Evolutionary conservation across 2,888 invertebrate genomes (phyloP).

Genomic region (Chymomyza procnemis): DNA sequence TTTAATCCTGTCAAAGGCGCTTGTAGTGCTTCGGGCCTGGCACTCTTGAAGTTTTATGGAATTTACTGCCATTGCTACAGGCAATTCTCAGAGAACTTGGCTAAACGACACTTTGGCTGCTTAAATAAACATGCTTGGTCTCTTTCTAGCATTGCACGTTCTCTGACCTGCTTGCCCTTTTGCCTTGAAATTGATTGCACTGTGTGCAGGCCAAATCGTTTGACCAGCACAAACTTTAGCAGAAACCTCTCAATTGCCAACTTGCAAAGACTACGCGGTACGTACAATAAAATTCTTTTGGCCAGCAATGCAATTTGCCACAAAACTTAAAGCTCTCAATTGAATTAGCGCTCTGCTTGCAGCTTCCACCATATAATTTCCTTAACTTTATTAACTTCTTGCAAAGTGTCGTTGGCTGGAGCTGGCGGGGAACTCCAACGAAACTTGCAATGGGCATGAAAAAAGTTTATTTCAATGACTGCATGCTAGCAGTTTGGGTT

Average conservation of each 20-base stretch:
- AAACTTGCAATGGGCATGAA: neutral
- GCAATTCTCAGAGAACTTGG: constrained; percentile 15
- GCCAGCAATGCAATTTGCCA: constrained; percentile 19
- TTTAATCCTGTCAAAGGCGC: constrained; percentile 61
- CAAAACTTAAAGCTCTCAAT: neutral
- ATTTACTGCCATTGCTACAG: constrained; percentile 30
- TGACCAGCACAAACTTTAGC: neutral
- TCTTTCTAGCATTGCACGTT: neutral
- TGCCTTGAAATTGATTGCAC: neutral
- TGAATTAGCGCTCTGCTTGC: neutral
- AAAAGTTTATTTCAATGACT: neutral
- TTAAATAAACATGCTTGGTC: constrained; percentile 43
- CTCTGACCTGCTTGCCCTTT: neutral
- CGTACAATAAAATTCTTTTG: neutral
- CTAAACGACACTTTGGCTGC: constrained; percentile 57
- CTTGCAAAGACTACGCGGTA: too few relatives aligned
- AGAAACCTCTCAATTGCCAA: neutral
- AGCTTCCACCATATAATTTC: neutral
- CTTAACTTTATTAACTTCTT: neutral
- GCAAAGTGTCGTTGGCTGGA: too few relatives aligned
- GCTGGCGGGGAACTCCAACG: neutral
- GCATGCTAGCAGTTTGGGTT: neutral
- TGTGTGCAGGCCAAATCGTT: neutral
- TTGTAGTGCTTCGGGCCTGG: constrained; percentile 55
- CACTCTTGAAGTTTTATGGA: constrained; percentile 65